Evolutionary conservation across 1,140 invertebrate species (phyloP).

Genomic region (Temnothorax nylanderi): DNA sequence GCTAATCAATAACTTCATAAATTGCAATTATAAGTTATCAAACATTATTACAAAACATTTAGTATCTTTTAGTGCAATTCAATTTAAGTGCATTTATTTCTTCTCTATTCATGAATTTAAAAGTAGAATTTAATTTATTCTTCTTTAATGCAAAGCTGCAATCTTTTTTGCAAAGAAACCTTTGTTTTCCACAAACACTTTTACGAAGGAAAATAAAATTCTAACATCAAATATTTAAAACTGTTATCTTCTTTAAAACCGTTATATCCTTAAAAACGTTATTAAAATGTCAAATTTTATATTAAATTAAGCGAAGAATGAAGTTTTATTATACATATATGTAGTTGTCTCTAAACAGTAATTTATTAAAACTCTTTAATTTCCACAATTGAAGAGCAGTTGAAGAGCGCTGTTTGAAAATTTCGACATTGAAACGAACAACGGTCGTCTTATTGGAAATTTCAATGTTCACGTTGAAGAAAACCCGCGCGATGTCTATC

Average conservation of each 20-base stretch:
- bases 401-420: background rate
- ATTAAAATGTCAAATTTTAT: background rate
- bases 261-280: background rate
- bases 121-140: background rate
- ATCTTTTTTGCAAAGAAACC: background rate
- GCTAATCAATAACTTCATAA: background rate
- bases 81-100: background rate
- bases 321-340: background rate
- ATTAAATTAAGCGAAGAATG: background rate
- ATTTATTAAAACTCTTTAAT: background rate
- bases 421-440: constrained; percentile 1
- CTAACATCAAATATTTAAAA: background rate
- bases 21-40: background rate
- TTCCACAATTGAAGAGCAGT: background rate
- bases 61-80: background rate
- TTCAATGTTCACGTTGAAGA: background rate
- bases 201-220: background rate
- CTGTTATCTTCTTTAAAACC: too few species aligned
- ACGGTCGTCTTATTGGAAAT: background rate
- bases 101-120: background rate
- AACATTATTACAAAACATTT: background rate
- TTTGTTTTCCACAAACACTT: background rate
- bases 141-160: background rate
- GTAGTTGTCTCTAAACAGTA: background rate
- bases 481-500: background rate